Percentiles rank a stretch among this genome's conserved stretches.
Conservation (phyloP, 2,888 invertebrate genomes). For the Melinaea marsaeus region DNA sequence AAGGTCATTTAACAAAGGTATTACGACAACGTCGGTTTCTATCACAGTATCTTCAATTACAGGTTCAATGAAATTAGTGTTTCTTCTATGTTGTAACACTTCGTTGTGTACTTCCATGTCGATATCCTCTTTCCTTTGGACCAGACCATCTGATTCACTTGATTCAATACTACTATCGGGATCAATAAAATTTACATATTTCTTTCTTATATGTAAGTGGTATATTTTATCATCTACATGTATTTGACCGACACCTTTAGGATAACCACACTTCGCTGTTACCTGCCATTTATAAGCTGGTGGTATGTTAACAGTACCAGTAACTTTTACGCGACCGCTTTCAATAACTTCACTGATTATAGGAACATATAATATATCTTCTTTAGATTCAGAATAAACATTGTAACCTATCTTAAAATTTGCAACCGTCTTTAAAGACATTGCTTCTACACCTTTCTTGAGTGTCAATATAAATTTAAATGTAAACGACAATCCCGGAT, state of each 20-base stretch:
- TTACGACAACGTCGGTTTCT: slow-evolving; percentile 36
- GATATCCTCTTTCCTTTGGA: slow-evolving; percentile 37
- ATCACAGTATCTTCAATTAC: slow-evolving; percentile 30
- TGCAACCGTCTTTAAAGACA: background rate
- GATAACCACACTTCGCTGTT: slow-evolving; percentile 42
- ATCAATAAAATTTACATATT: slow-evolving; percentile 37
- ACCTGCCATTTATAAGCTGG: slow-evolving; percentile 60
- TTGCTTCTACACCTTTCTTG: slow-evolving; percentile 20
- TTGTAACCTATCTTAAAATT: slow-evolving; percentile 52
- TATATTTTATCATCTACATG: slow-evolving; percentile 43
- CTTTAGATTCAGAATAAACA: slow-evolving; percentile 33
- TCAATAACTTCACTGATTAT: slow-evolving; percentile 41
- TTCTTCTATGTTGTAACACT: slow-evolving; percentile 27
- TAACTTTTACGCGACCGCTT: slow-evolving; percentile 37
- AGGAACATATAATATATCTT: slow-evolving; percentile 50
- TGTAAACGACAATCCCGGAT: slow-evolving; percentile 50
- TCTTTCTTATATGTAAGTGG: slow-evolving; percentile 50
- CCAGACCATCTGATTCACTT: slow-evolving; percentile 41
- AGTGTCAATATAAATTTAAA: slow-evolving; percentile 51
- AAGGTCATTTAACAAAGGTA: slow-evolving; percentile 41
- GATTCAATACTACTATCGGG: slow-evolving; percentile 35
- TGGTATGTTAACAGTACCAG: slow-evolving; percentile 47
- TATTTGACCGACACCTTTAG: slow-evolving; percentile 44
- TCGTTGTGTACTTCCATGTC: slow-evolving; percentile 36
- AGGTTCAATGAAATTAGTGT: slow-evolving; percentile 5